phyloP scores from a whole-genome alignment of 2,797 vertebrate genomes.

The Gallinago stenura region DNA sequence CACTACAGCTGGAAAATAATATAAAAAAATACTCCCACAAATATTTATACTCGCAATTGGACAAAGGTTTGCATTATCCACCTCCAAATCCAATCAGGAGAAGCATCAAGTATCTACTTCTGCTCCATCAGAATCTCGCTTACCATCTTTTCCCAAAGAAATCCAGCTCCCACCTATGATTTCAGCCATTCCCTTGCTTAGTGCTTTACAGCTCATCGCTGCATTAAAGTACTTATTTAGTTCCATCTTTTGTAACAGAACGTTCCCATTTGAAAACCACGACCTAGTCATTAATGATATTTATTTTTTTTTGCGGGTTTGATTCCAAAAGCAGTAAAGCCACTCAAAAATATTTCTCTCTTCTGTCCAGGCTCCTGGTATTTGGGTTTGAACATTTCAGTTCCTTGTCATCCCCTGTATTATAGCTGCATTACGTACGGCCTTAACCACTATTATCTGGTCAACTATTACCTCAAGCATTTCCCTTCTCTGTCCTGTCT shows the following conservation, averaged over 20 bases:
- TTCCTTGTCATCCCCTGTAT: background rate
- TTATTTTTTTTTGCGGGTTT: background rate
- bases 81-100: background rate
- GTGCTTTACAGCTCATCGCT: background rate
- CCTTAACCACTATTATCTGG: background rate
- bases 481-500: background rate
- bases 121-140: background rate
- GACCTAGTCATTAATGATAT: background rate
- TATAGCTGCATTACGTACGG: background rate
- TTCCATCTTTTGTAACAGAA: background rate
- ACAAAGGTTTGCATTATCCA: too few relatives aligned
- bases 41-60: background rate
- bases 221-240: background rate
- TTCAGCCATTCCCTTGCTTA: background rate
- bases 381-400: background rate
- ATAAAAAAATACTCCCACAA: background rate
- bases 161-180: background rate
- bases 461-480: background rate
- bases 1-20: background rate
- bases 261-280: fast-evolving
- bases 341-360: background rate
- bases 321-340: background rate
- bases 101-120: background rate
- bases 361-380: background rate
- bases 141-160: background rate